phyloP scores from a whole-genome alignment of 2,797 vertebrate species.

The Telmatherina bonti region DNA sequence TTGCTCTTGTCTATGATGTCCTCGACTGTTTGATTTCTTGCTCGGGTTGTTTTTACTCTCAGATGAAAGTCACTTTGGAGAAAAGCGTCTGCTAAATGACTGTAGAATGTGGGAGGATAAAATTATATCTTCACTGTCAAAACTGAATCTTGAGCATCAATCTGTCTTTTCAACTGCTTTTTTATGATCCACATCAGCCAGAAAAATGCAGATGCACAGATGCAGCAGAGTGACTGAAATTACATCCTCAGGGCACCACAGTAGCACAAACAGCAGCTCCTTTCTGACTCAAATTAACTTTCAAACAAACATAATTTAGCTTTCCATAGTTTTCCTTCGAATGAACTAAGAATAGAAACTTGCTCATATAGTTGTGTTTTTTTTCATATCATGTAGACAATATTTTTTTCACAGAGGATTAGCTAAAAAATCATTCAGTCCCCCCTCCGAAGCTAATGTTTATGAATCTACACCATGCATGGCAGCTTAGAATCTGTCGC shows the following conservation, averaged over 20 bases:
- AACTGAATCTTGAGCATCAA: background rate
- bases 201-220: background rate
- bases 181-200: background rate
- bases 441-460: conserved; percentile 31
- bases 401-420: conserved; percentile 20
- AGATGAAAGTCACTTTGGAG: too few relatives aligned
- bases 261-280: background rate
- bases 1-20: too few relatives aligned
- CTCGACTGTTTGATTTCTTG: too few relatives aligned
- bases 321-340: conserved; percentile 10
- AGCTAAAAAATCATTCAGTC: conserved; percentile 8
- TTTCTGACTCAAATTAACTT: background rate
- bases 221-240: conserved; percentile 2
- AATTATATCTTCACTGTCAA: background rate
- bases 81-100: too few relatives aligned
- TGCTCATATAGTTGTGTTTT: background rate
- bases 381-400: conserved; percentile 6
- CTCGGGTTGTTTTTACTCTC: too few relatives aligned
- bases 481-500: conserved; percentile 43
- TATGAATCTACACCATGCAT: conserved; percentile 17
- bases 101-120: too few relatives aligned
- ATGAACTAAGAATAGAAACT: conserved; percentile 7
- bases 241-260: background rate
- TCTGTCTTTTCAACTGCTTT: background rate
- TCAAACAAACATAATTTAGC: background rate